A percentile compares a stretch with the other conserved stretches of the same genome.
Conservation (phyloP, 2,888 invertebrate species). For the Nemotelus nigrinus region DNA sequence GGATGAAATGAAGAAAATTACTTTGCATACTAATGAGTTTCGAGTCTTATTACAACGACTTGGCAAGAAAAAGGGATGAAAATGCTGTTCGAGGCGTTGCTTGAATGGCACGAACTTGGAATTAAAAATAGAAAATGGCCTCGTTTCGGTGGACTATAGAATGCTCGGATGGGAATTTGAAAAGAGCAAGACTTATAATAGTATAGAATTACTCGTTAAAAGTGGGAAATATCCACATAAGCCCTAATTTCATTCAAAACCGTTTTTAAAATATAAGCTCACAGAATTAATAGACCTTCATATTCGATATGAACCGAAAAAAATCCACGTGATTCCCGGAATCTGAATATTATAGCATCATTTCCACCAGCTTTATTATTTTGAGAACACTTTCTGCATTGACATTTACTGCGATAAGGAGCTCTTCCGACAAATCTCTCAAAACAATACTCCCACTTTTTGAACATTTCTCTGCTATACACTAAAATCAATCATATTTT, state of each 20-base stretch:
- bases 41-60: slow-evolving; percentile 41
- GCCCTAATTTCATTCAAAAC: no score
- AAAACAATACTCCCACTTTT: slow-evolving; percentile 35
- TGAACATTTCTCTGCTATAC: slow-evolving; percentile 21
- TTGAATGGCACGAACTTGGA: slow-evolving; percentile 35
- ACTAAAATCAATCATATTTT: slow-evolving; percentile 38
- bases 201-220: no score
- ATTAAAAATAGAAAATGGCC: slow-evolving; percentile 45
- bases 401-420: not conserved
- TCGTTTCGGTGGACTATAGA: not conserved
- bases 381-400: no score
- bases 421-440: slow-evolving; percentile 4
- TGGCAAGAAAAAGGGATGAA: slow-evolving; percentile 40
- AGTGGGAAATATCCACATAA: no score
- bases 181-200: no score
- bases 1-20: slow-evolving; percentile 45
- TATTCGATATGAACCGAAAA: no score
- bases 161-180: no score
- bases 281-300: no score
- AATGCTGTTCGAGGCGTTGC: slow-evolving; percentile 17
- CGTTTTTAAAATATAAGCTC: no score
- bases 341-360: no score
- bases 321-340: no score
- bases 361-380: no score
- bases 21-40: slow-evolving; percentile 45